These are phyloP conservation scores for Nemapogon koenigi DNA, from an alignment of 2,888 invertebrate species.

Conservation along the genomic window DNA sequence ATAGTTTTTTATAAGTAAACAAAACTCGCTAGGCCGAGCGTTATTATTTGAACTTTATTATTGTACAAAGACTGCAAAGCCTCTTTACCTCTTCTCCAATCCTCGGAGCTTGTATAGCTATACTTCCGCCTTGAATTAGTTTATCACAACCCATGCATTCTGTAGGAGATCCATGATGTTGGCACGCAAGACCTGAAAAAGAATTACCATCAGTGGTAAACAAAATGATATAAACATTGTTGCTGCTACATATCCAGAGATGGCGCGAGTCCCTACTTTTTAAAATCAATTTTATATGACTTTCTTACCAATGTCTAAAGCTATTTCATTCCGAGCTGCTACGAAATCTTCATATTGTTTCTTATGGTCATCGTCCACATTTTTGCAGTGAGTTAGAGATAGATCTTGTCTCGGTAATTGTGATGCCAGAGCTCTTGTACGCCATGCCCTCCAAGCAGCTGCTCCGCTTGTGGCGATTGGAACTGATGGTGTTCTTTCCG, in stretches of 20 bases:
- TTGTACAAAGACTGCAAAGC: no score
- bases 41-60: no score
- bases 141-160: constrained; percentile 86
- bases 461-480: constrained; percentile 45
- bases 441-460: constrained; percentile 49
- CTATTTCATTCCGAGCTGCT: constrained; percentile 92
- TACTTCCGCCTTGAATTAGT: constrained; percentile 77
- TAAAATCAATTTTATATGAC: no score
- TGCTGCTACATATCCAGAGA: no score
- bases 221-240: no score
- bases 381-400: constrained; percentile 86
- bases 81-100: constrained; percentile 69
- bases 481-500: constrained; percentile 67
- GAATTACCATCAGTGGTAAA: neutral
- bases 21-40: no score
- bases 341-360: constrained; percentile 93
- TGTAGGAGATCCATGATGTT: constrained; percentile 61
- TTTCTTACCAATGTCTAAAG: constrained; percentile 92
- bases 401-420: constrained; percentile 96
- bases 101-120: constrained; percentile 86
- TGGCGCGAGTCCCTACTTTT: no score
- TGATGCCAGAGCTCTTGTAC: constrained; percentile 69
- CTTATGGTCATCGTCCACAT: constrained; percentile 78
- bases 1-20: no score
- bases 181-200: constrained; percentile 66